Conservation (phyloP, 2,797 vertebrate genomes). For the Astyanax mexicanus region DNA sequence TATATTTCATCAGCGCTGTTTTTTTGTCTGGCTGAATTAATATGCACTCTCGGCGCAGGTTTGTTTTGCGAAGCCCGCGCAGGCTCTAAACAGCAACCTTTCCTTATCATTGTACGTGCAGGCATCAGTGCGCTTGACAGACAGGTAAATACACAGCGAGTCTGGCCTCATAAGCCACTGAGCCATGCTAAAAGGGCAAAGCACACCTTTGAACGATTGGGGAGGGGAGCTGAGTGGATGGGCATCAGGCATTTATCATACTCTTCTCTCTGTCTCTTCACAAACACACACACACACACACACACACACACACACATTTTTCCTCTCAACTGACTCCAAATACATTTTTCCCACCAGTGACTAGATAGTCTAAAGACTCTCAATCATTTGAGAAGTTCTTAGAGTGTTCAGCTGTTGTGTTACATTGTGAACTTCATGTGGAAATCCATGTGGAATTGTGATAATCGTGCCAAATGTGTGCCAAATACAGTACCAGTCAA, state of each 20-base stretch:
- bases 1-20: conserved; percentile 41
- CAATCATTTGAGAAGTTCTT: background rate
- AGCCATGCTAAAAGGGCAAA: conserved; percentile 50
- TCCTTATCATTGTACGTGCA: conserved; percentile 51
- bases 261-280: background rate
- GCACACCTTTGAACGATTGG: conserved; percentile 46
- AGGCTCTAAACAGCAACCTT: conserved; percentile 55
- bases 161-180: conserved; percentile 41
- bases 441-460: no score
- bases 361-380: background rate
- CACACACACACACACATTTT: conserved; percentile 26
- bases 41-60: conserved; percentile 48
- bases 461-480: no score
- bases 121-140: conserved; percentile 54
- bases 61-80: conserved; percentile 32
- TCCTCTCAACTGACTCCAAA: background rate
- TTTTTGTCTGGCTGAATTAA: conserved; percentile 53
- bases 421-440: no score
- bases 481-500: no score
- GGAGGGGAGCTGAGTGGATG: conserved; percentile 15
- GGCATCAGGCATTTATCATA: conserved; percentile 39
- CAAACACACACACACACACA: conserved; percentile 11
- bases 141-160: conserved; percentile 51
- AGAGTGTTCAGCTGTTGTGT: no score
- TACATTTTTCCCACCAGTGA: background rate